Evolutionary conservation across 1,140 invertebrate species (phyloP).

Genomic region (Manduca sexta): DNA sequence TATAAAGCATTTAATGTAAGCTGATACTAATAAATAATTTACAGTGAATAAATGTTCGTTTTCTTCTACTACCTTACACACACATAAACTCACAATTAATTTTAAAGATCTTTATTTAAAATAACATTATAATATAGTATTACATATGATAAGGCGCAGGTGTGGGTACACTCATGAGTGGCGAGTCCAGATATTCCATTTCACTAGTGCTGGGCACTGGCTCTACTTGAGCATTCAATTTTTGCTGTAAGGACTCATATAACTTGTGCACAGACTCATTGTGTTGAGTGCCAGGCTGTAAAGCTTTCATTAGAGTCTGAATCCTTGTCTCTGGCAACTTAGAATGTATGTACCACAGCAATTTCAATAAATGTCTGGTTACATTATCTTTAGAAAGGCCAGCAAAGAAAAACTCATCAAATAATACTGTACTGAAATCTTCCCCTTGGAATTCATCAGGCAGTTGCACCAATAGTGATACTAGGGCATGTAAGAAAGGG

Average conservation of each 20-base stretch:
- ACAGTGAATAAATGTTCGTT: slow-evolving; percentile 29
- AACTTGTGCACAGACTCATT: slow-evolving; percentile 89
- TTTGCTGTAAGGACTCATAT: slow-evolving; percentile 85
- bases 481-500: slow-evolving; percentile 94
- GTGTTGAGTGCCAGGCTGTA: slow-evolving; percentile 88
- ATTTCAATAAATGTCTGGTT: slow-evolving; percentile 92
- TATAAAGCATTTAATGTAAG: slow-evolving; percentile 43
- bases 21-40: slow-evolving; percentile 61
- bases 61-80: slow-evolving; percentile 1
- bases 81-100: too few relatives aligned
- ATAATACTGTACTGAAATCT: slow-evolving; percentile 96
- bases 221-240: slow-evolving; percentile 83
- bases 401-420: slow-evolving; percentile 97
- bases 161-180: slow-evolving; percentile 88
- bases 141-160: slow-evolving; percentile 81
- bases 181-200: slow-evolving; percentile 86
- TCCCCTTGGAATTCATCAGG: slow-evolving; percentile 94
- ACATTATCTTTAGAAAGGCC: slow-evolving; percentile 92
- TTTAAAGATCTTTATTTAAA: background rate
- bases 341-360: slow-evolving; percentile 93
- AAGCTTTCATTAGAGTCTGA: slow-evolving; percentile 88
- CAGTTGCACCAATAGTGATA: slow-evolving; percentile 91
- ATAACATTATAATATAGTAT: slow-evolving; percentile 3
- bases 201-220: slow-evolving; percentile 76
- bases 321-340: slow-evolving; percentile 87